Base-by-base conservation (phyloP, 2,113 vertebrate genomes). In the Nothobranchius kuhntae region DNA sequence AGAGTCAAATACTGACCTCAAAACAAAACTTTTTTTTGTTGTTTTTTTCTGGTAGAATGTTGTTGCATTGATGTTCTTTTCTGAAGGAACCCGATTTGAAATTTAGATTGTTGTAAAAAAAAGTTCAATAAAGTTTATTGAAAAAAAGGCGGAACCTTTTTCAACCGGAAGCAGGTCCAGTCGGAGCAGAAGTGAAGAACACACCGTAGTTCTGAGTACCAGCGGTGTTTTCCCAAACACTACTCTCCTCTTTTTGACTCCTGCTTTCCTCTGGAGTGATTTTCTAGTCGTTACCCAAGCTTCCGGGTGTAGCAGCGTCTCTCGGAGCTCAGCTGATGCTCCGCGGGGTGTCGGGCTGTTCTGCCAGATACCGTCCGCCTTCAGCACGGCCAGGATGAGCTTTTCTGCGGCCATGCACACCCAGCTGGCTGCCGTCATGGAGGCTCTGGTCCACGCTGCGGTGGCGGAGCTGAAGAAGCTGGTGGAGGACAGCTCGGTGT, bases 351-450 rank as follows among this genome's bases (percentile, higher is more conserved):
- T 2, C 38, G 38, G 38, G 38, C 4, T 9, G 12, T 24, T 6
- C 36, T 26, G 68, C 7, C 42, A 42, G 8, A 26, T 17, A 42
- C 13, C 40, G 2, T 6, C 26, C 17, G 45, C 17, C 1, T 11
- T 26, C 9, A 46, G 46, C 42, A 26, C 36, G 35, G 51, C 5
- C 64, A 53, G 36, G 17, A 93, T 93, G 92, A 88, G 81, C 58
- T 60, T 73, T 46, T 77, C 70, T 21, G 68, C 69, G 5, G 68
- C 66, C 8, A 65, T 91, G 47, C 80, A 89, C 78, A 75, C 85
- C 0, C 88, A 84, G 71, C 80, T 93, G 62, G 81, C 91, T 26
- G 67, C 87, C 2, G 89, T 93, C 52, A 87, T 93, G 77, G 91
- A 93, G 83, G 63, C 86, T 7, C 82, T 93, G 70, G 86, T 93